Conservation (phyloP, 2,888 invertebrate species). For the Pseudoips prasinana region DNA sequence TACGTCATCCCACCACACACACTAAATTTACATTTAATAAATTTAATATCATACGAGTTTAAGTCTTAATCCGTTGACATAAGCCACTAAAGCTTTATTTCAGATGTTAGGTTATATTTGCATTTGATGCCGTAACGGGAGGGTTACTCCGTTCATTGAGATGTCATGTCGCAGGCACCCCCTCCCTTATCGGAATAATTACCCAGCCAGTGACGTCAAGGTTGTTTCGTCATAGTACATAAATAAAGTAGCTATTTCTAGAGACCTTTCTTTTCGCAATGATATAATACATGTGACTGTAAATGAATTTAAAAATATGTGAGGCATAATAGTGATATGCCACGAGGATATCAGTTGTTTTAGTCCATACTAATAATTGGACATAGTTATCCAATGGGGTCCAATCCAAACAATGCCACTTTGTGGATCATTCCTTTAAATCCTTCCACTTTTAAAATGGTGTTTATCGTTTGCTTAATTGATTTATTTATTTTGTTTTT, state of each 20-base stretch:
- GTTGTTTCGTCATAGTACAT: constrained; percentile 30
- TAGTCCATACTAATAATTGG: too few relatives aligned
- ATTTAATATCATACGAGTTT: constrained; percentile 11
- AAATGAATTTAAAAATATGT: too few relatives aligned
- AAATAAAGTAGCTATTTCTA: constrained; percentile 31
- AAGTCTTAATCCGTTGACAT: constrained; percentile 5
- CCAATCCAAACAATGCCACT: too few relatives aligned
- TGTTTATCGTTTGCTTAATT: too few relatives aligned
- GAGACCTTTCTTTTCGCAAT: constrained; percentile 3
- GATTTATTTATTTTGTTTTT: too few relatives aligned
- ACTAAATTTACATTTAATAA: too few relatives aligned
- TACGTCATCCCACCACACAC: too few relatives aligned
- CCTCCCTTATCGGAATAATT: constrained; percentile 39
- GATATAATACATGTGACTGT: not conserved
- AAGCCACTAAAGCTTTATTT: constrained; percentile 1
- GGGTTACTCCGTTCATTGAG: constrained; percentile 45
- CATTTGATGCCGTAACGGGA: constrained; percentile 39
- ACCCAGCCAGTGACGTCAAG: constrained; percentile 49
- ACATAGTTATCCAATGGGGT: too few relatives aligned
- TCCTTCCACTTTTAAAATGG: too few relatives aligned
- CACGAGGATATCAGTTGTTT: too few relatives aligned
- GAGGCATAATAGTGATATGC: too few relatives aligned
- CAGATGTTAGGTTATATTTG: constrained; percentile 2
- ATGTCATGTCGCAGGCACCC: constrained; percentile 31
- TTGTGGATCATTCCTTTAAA: too few relatives aligned